A percentile compares a stretch with the other conserved stretches of the same genome.
These are phyloP conservation scores for Helobdella robusta DNA, from an alignment of 2,888 invertebrate species.

Conservation along the genomic window DNA sequence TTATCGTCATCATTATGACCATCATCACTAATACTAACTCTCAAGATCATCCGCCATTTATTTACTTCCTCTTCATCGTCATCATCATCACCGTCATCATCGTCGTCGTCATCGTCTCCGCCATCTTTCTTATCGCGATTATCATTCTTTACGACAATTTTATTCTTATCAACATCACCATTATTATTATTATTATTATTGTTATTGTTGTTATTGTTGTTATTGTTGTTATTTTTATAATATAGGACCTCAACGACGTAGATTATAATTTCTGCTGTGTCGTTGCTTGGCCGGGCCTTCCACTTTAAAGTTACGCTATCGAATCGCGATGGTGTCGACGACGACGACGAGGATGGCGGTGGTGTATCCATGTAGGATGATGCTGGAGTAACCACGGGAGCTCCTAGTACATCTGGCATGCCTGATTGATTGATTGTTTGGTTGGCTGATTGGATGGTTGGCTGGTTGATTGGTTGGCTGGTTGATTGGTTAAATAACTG, in stretches of 20 bases:
- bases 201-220: too few relatives aligned
- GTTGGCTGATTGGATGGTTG: not conserved
- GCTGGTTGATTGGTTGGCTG: not conserved
- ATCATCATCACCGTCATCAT: too few relatives aligned
- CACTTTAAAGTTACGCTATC: slow-evolving; percentile 15
- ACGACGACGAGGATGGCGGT: not conserved
- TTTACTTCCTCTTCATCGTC: too few relatives aligned
- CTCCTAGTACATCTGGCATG: slow-evolving; percentile 13
- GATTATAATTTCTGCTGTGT: slow-evolving; percentile 7
- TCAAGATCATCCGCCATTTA: too few relatives aligned
- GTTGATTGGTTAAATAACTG: not conserved
- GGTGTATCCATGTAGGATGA: not conserved
- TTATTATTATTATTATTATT: too few relatives aligned
- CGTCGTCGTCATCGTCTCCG: too few relatives aligned
- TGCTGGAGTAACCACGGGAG: slow-evolving; percentile 17
- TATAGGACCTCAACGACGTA: slow-evolving; percentile 20
- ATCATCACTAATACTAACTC: too few relatives aligned
- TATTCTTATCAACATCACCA: too few relatives aligned
- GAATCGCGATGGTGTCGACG: not conserved
- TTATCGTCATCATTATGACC: too few relatives aligned
- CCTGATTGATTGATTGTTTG: slow-evolving; percentile 7
- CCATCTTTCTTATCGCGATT: too few relatives aligned
- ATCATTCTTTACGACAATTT: too few relatives aligned
- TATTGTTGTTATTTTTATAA: not conserved
- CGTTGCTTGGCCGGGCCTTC: slow-evolving; percentile 12